phyloP scores from a whole-genome alignment of 2,113 vertebrate genomes.

The Phrynocephalus versicolor region DNA sequence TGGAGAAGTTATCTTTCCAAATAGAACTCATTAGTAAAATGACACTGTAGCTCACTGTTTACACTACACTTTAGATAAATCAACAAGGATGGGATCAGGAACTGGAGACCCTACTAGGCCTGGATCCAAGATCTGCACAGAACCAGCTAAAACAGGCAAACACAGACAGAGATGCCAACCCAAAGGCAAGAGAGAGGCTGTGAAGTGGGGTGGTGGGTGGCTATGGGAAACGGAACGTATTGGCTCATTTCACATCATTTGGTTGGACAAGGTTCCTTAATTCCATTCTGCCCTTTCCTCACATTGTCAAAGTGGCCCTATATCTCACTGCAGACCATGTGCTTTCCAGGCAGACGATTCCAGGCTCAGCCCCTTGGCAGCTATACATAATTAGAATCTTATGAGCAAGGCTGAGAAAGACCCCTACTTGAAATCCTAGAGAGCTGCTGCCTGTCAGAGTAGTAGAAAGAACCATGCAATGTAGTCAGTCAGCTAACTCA shows the following conservation, averaged over 20 bases:
- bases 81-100: not conserved
- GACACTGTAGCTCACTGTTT: not conserved
- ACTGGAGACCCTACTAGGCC: not conserved
- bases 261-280: not conserved
- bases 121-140: not conserved
- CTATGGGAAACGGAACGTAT: not conserved
- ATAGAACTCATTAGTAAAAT: slow-evolving; percentile 15
- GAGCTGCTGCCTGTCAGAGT: not conserved
- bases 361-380: not conserved
- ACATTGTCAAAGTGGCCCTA: not conserved
- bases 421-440: not conserved
- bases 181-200: not conserved
- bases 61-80: not conserved
- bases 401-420: not conserved
- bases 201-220: not conserved
- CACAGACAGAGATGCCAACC: not conserved
- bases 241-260: not conserved
- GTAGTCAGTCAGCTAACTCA: not conserved
- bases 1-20: slow-evolving; percentile 1
- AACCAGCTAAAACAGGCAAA: not conserved
- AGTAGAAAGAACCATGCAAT: not conserved
- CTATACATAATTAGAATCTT: not conserved
- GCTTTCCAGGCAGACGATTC: not conserved
- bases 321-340: not conserved
- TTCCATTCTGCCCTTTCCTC: no score